phyloP scores from a whole-genome alignment of 2,888 invertebrate genomes.

The Psococerastis gibbosa region DNA sequence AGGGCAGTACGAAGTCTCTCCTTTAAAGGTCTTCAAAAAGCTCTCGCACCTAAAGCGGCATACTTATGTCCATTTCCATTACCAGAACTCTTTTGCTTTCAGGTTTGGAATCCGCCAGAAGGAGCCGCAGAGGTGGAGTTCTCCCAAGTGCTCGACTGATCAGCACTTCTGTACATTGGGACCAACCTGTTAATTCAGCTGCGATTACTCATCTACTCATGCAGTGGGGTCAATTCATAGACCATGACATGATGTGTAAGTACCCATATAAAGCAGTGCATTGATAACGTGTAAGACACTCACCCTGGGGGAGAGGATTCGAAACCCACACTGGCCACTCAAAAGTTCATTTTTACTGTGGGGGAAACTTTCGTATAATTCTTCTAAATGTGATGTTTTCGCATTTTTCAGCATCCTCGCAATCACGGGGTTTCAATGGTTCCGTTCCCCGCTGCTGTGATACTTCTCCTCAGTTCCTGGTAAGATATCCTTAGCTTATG shows the following conservation, averaged over 20 bases:
- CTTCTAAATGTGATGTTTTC: too few relatives aligned
- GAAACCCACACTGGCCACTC: too few relatives aligned
- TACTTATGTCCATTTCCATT: too few relatives aligned
- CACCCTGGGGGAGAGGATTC: too few relatives aligned
- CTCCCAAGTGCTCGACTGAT: slow-evolving; percentile 62
- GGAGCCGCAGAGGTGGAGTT: slow-evolving; percentile 21
- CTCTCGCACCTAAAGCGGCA: too few relatives aligned
- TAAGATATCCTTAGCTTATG: slow-evolving; percentile 19
- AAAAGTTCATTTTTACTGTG: too few relatives aligned
- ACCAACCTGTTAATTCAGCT: slow-evolving; percentile 40
- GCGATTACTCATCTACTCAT: slow-evolving; percentile 61
- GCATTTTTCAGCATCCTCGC: slow-evolving; percentile 19
- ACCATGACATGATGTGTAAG: slow-evolving; percentile 58
- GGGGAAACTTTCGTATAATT: too few relatives aligned
- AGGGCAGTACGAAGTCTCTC: too few relatives aligned
- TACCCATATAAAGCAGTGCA: too few relatives aligned
- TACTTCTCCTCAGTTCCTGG: slow-evolving; percentile 39
- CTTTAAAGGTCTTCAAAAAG: too few relatives aligned
- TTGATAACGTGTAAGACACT: too few relatives aligned
- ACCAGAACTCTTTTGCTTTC: slow-evolving; percentile 13
- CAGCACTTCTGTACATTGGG: slow-evolving; percentile 45
- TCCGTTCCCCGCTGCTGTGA: slow-evolving; percentile 60
- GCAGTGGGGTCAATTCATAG: slow-evolving; percentile 84
- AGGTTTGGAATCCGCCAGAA: slow-evolving; percentile 30
- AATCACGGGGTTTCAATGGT: slow-evolving; percentile 41